Percentiles rank a stretch among this genome's conserved stretches.
Evolutionary conservation across 2,113 vertebrate genomes (phyloP).

Genomic region (Alligator sinensis): DNA sequence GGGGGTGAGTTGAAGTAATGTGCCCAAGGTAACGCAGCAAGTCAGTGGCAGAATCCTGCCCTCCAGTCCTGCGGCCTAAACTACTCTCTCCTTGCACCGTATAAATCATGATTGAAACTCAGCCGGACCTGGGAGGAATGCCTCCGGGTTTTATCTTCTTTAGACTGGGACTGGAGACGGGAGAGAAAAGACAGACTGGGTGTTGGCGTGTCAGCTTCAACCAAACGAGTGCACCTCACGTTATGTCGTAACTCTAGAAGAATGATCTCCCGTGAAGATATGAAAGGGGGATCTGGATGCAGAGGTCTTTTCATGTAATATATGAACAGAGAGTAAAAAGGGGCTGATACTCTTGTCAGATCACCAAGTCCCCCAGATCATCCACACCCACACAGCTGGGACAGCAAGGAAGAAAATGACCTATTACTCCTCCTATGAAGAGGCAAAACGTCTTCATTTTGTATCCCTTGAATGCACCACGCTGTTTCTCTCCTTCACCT

Average conservation of each 20-base stretch:
- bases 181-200: not conserved
- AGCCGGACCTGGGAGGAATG: not conserved
- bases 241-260: not conserved
- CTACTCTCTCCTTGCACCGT: fast-evolving
- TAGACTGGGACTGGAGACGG: not conserved
- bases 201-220: not conserved
- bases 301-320: not conserved
- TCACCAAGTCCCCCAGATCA: not conserved
- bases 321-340: not conserved
- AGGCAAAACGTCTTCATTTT: not conserved
- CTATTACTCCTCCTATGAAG: not conserved
- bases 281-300: not conserved
- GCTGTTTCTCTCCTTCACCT: not conserved
- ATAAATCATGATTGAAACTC: not conserved
- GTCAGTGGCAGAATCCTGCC: not conserved
- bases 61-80: not conserved
- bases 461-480: not conserved
- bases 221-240: not conserved
- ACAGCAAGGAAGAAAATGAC: not conserved
- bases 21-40: fast-evolving
- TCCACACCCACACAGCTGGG: not conserved
- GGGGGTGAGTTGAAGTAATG: not conserved
- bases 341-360: not conserved
- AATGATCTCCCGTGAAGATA: not conserved
- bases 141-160: not conserved